Conservation (phyloP, 2,888 invertebrate species). For the Incurvaria masculella region DNA sequence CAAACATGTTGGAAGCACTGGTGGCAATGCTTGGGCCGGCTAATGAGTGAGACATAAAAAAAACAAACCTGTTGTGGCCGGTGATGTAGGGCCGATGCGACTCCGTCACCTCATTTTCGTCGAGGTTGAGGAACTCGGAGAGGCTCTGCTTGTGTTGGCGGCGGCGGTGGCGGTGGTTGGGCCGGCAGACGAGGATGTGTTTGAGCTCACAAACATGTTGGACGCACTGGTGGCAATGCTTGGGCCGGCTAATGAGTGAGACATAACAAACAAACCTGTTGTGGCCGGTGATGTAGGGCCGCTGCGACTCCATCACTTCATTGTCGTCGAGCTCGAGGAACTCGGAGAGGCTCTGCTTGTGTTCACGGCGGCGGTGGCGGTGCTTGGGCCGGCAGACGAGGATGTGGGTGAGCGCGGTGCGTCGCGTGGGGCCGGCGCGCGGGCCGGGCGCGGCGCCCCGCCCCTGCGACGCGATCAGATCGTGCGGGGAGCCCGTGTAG, state of each 20-base stretch:
- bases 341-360: constrained; percentile 76
- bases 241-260: too few species aligned
- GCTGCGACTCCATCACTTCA: constrained; percentile 69
- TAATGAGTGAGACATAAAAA: too few species aligned
- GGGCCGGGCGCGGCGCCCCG: constrained; percentile 68
- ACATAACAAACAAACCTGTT: constrained; percentile 57
- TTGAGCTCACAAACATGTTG: too few species aligned
- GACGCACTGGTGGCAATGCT: too few species aligned
- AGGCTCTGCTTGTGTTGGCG: constrained; percentile 66
- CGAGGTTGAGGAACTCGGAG: constrained; percentile 84
- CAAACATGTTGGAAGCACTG: too few species aligned
- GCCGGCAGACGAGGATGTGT: constrained; percentile 74
- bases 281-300: constrained; percentile 88
- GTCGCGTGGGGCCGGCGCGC: constrained; percentile 72
- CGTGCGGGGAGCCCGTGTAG: constrained; percentile 90
- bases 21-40: too few species aligned
- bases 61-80: constrained; percentile 73
- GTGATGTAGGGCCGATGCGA: constrained; percentile 86
- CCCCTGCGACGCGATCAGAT: constrained; percentile 75
- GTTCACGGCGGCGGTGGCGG: constrained; percentile 46
- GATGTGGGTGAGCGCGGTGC: constrained; percentile 75
- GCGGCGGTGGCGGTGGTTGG: constrained; percentile 58
- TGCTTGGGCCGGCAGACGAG: constrained; percentile 68
- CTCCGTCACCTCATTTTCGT: constrained; percentile 73
- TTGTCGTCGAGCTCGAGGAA: constrained; percentile 86